phyloP scores from a whole-genome alignment of 2,113 vertebrate genomes.

The Psittacara wagleri region DNA sequence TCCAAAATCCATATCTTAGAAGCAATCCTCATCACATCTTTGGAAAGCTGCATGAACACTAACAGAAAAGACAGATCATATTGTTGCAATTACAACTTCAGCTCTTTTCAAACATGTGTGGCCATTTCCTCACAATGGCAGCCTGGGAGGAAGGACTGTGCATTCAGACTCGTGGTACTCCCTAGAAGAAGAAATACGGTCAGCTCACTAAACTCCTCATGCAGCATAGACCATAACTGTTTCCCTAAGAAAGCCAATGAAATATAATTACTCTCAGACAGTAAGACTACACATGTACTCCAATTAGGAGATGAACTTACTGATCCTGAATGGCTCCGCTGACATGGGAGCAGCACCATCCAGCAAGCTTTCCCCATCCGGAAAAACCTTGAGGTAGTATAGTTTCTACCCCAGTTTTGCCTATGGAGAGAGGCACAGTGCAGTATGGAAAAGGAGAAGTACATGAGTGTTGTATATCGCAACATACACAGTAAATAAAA shows the following conservation, averaged over 20 bases:
- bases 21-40: background rate
- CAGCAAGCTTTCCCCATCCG: accelerated
- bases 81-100: background rate
- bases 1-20: background rate
- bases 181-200: background rate
- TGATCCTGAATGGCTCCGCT: background rate
- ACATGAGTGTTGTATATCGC: background rate
- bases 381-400: background rate
- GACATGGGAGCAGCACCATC: background rate
- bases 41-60: background rate
- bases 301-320: background rate
- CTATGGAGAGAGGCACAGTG: background rate
- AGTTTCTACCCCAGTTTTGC: background rate
- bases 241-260: background rate
- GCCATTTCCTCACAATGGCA: background rate
- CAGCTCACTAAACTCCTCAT: background rate
- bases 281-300: background rate
- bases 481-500: background rate
- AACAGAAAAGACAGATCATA: background rate
- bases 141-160: background rate
- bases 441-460: background rate
- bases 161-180: background rate
- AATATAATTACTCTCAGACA: background rate
- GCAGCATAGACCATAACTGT: background rate
- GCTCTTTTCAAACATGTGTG: background rate